Evolutionary conservation across 2,113 vertebrate genomes (phyloP), one percentile per base, ranked within the genome.

Genomic region (Dicaeum eximium): DNA sequence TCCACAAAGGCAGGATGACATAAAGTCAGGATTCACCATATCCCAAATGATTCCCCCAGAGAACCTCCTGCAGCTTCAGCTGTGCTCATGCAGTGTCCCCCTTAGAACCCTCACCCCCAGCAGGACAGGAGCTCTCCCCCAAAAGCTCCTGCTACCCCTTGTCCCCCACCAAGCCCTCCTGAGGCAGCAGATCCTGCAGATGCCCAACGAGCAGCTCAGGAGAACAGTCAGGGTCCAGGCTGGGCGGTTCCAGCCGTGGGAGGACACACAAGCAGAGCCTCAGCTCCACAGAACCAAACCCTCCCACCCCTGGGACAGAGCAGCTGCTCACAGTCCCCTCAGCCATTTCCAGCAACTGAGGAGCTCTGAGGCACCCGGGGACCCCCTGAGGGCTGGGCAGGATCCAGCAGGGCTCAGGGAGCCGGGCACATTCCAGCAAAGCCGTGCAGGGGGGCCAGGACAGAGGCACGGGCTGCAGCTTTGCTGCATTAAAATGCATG

Each of bases 401-500:
- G 60, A 1, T 1, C 11, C 45, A 19, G 60, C 42, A 25, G 1
- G 57, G 67, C 50, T 57, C 0, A 0, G 35, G 73, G 50, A 56
- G 62, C 23, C 0, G 0, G 53, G 60, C 86, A 72, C 4, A 6
- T 84, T 73, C 58, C 82, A 73, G 81, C 20, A 10, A 3, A 62
- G 69, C 67, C 16, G 17, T 1, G 10, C 74, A 72, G 47, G 4
- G 40, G 45, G 38, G 60, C 21, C 17, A 1, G 84, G 72, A 18
- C 56, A 44, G 58, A 64, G 82, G 16, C 67, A 37, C 2, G 31
- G 54, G 35, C 67, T 88, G 79, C 6, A 66, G 86, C 69, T 92
- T 54, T 48, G 67, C 92, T 27, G 33, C 69, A 96, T 97, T 96
- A 96, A 96, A 95, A 97, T 96, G 94, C 88, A 95, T 94, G 93